Conservation (phyloP, 2,797 vertebrate genomes). For the Antennarius maculatus region DNA sequence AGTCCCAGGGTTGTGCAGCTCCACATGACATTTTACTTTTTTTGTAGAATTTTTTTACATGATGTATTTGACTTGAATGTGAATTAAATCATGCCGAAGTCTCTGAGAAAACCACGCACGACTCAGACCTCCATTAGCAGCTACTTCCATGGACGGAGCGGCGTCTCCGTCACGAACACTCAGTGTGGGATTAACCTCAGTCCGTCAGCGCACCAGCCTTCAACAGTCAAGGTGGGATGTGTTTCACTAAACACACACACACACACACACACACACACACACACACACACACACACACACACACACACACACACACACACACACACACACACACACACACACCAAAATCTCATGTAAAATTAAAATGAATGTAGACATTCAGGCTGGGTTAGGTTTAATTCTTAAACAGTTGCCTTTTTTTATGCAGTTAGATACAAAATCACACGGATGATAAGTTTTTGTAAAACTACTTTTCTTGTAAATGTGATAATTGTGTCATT, state of each 20-base stretch:
- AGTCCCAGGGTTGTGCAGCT: neutral
- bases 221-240: slow-evolving; percentile 70
- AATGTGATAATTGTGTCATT: too few relatives aligned
- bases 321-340: neutral
- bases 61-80: neutral
- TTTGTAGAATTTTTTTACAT: neutral
- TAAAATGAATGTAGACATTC: neutral
- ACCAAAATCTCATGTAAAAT: neutral
- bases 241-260: neutral
- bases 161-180: slow-evolving; percentile 24
- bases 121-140: slow-evolving; percentile 80
- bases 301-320: too few relatives aligned
- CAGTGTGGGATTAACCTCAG: slow-evolving; percentile 38
- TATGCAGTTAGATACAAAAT: too few relatives aligned
- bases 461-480: too few relatives aligned
- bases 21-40: accelerated
- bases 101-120: slow-evolving; percentile 61
- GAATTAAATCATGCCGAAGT: slow-evolving; percentile 69
- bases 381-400: too few relatives aligned
- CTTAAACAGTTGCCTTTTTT: neutral
- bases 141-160: slow-evolving; percentile 75
- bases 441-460: too few relatives aligned
- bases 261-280: neutral
- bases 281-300: neutral
- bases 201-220: slow-evolving; percentile 22